Base-by-base conservation (phyloP, 30 jellyfish, hydroid and myxozoan species). In the Aurelia coerulea region DNA sequence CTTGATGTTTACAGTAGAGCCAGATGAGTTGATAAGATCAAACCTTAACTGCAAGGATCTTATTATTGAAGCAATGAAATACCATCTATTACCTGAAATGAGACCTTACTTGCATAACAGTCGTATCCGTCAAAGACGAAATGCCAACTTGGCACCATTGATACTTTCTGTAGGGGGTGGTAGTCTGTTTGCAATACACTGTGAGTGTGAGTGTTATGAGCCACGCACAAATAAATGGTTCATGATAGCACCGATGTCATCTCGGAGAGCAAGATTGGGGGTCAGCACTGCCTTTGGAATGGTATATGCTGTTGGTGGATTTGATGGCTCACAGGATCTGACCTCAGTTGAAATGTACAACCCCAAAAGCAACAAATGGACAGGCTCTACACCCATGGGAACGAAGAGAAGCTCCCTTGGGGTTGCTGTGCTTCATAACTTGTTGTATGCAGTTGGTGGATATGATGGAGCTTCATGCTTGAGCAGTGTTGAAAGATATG, bases 251-350 rank as follows among this genome's bases (percentile, higher is more conserved):
- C 92, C 96, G 14, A 85, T 95, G 98, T 32, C 88, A 32, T 35
- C 85, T 10, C 69, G 94, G 42, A 87, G 99, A 8, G 78, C 97
- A 31, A 74, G 96, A 65, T 78, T 95, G 15, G 99, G 99, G 7
- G 88, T 95, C 42, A 96, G 99, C 35, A 87, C 91, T 41, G 93
- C 95, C 35, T 81, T 74, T 76, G 91, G 93, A 16, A 81, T 90
- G 86, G 90, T 95, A 13, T 90, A 90, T 86, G 99, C 97, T 2
- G 89, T 95, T n/a, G 99, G 99, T 41, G 99, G 99, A 2, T 88
- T 85, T 90, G 98, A 90, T 86, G 99, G 99, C 10, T 63, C 94
- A 3, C 89, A 78, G 23, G 97, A 95, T 68, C 91, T 95, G 11
- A 65, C 96, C 2, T 31, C 89, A n/a, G 94, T 85, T 74, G 99